Evolutionary conservation across 2,113 vertebrate species (phyloP).

Genomic region (Serilophus lunatus): DNA sequence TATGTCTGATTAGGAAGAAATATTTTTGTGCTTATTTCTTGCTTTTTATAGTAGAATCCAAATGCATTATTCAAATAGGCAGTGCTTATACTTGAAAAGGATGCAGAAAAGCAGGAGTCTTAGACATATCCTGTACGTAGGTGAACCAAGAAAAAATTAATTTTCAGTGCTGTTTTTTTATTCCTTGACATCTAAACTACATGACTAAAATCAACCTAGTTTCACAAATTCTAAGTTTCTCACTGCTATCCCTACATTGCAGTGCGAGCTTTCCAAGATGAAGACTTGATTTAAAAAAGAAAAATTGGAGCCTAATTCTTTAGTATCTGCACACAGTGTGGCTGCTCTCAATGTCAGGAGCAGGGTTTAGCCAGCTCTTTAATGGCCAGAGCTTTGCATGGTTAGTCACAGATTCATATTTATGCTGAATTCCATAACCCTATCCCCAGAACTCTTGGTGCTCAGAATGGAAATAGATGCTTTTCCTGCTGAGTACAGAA

Average conservation of each 20-base stretch:
- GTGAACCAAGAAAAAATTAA: not conserved
- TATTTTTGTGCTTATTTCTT: not conserved
- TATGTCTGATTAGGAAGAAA: not conserved
- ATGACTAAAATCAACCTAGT: not conserved
- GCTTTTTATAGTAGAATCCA: not conserved
- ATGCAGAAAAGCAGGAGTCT: not conserved
- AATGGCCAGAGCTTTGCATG: not conserved
- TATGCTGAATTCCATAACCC: not conserved
- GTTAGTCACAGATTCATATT: not conserved
- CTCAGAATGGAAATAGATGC: not conserved
- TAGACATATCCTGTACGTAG: not conserved
- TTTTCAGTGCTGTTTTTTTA: not conserved
- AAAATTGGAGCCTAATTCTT: not conserved
- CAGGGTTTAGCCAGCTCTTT: not conserved
- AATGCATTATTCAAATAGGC: not conserved
- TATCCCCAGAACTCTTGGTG: not conserved
- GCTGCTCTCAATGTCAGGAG: not conserved
- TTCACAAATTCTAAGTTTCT: not conserved
- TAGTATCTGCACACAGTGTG: not conserved
- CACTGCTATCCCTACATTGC: not conserved
- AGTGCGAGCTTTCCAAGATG: not conserved
- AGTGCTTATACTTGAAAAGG: not conserved
- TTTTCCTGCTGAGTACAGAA: conserved; percentile 5
- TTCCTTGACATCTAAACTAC: not conserved
- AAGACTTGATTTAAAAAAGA: not conserved